These are phyloP conservation scores for Linnaemya vulpina DNA, from an alignment of 2,888 invertebrate genomes.

Conservation along the genomic window DNA sequence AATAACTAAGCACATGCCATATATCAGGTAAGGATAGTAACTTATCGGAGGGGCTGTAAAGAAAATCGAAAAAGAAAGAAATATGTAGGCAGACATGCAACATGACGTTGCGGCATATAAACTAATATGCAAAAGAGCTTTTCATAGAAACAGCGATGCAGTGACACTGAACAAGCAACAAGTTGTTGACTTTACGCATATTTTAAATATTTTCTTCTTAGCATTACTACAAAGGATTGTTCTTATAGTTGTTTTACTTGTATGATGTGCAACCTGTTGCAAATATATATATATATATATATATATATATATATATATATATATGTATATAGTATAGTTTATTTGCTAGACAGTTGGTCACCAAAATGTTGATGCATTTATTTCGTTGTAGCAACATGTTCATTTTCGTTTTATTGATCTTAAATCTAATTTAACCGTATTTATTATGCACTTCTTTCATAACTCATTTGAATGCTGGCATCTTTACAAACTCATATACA, in stretches of 20 bases:
- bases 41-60: background rate
- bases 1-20: slow-evolving; percentile 20
- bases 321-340: background rate
- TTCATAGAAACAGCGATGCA: slow-evolving; percentile 47
- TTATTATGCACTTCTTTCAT: slow-evolving; percentile 1
- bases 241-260: background rate
- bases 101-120: slow-evolving; percentile 69
- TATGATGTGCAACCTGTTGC: slow-evolving; percentile 56
- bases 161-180: slow-evolving; percentile 56
- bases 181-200: slow-evolving; percentile 63
- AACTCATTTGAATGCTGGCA: background rate
- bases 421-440: slow-evolving; percentile 44
- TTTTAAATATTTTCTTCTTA: slow-evolving; percentile 17
- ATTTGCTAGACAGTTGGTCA: slow-evolving; percentile 66
- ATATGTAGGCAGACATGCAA: slow-evolving; percentile 68
- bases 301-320: no score
- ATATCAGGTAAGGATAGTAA: background rate
- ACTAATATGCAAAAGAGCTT: slow-evolving; percentile 70
- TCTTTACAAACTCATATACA: background rate
- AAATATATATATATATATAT: background rate
- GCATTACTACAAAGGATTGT: background rate
- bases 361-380: slow-evolving; percentile 37
- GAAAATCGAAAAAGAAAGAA: slow-evolving; percentile 36
- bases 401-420: slow-evolving; percentile 42
- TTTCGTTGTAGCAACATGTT: slow-evolving; percentile 9